Evolutionary conservation across 2,113 vertebrate genomes (phyloP), one percentile per base, ranked within the genome.

Genomic region (Zosterops hypoxanthus): DNA sequence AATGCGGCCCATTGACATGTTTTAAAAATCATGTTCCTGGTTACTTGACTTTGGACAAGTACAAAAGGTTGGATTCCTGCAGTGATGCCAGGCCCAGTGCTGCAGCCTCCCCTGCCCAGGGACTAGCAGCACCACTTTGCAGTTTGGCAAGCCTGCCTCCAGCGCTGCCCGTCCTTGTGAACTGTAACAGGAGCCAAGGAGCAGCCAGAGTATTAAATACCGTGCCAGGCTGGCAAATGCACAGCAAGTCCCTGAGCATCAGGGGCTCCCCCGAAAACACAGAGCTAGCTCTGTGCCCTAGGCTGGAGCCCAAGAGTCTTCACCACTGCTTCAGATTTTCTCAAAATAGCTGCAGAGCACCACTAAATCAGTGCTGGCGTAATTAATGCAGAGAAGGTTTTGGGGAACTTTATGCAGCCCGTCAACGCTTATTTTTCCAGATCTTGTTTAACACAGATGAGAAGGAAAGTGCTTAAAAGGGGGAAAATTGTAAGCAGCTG

Each of bases 381-480:
- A 69, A 86, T 82, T 86, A 66, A 92, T 7, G 28, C 50, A 47
- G 90, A 44, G 34, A 64, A 69, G 64, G 64, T 65, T 92, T 86
- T 41, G 39, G 88, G 75, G 91, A 96, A 94, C 53, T 88, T 73
- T 46, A 78, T 7, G 41, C 44, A 83, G 79, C 56, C 42, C 55
- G 70, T 85, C 55, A 64, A 41, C 1, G 0, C 83, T 95, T 90
- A 50, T 94, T 94, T 94, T 94, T 95, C 85, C 94, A 95, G 76
- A 53, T 90, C 65, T 88, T 13, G 1, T 78, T 91, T 68, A 83
- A 96, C 34, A 79, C 60, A 93, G 80, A 90, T 50, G 64, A 93
- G 56, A 82, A 92, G 88, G 44, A 90, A 96, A 78, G 44, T 50
- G 64, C 76, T 92, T 88, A 76, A 95, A 81, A 56, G 10, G 44